Evolutionary conservation across 2,888 invertebrate species (phyloP).

Genomic region (Drosophila birchii): DNA sequence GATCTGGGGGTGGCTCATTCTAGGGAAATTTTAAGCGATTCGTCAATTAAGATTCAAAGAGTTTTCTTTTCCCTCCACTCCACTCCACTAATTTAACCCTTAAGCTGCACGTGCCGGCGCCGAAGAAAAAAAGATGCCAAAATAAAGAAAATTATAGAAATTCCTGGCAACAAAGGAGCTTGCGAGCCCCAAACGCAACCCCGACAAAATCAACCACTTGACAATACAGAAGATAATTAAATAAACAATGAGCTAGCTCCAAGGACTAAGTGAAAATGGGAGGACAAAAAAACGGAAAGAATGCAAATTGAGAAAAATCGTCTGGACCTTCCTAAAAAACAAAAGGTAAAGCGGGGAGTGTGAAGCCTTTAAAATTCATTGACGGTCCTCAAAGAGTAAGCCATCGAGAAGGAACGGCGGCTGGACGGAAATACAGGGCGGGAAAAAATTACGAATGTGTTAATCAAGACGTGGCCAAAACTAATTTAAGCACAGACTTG

Average conservation of each 20-base stretch:
- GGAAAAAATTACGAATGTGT: slow-evolving; percentile 5
- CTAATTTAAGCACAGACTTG: slow-evolving; percentile 14
- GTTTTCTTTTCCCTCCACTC: slow-evolving; percentile 15
- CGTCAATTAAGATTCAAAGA: slow-evolving; percentile 70
- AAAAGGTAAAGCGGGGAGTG: slow-evolving; percentile 44
- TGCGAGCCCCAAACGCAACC: slow-evolving; percentile 17
- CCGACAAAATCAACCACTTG: slow-evolving; percentile 68
- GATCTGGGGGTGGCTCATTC: slow-evolving; percentile 6
- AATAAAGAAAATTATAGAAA: slow-evolving; percentile 32
- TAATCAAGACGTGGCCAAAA: slow-evolving; percentile 9
- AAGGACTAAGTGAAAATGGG: slow-evolving; percentile 66
- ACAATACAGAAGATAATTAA: slow-evolving; percentile 77
- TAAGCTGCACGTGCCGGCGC: slow-evolving; percentile 62
- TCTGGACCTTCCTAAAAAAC: slow-evolving; percentile 30
- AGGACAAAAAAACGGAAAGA: slow-evolving; percentile 33
- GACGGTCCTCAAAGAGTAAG: slow-evolving; percentile 66
- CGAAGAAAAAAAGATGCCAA: slow-evolving; percentile 18
- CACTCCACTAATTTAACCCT: slow-evolving; percentile 44
- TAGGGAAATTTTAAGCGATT: slow-evolving; percentile 43
- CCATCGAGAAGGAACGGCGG: slow-evolving; percentile 46
- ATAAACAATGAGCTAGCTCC: slow-evolving; percentile 73
- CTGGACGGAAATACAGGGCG: slow-evolving; percentile 22
- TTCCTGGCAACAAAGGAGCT: slow-evolving; percentile 35
- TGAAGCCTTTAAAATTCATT: slow-evolving; percentile 73
- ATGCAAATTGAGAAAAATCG: slow-evolving; percentile 68